Evolutionary conservation across 53 echinoderm and acorn worm species (phyloP).

Genomic region (Paracentrotus lividus): DNA sequence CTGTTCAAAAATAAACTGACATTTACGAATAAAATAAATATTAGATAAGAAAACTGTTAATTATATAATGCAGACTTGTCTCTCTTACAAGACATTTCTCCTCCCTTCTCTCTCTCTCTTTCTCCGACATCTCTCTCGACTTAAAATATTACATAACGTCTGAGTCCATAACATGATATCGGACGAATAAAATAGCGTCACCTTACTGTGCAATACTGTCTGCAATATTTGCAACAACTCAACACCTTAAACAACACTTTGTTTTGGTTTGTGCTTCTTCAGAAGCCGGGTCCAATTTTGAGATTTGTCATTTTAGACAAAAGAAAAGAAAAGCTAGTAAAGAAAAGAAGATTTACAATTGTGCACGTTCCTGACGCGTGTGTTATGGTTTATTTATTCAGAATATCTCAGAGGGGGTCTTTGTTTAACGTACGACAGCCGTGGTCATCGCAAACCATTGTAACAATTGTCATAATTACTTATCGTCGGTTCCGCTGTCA

Average conservation of each 20-base stretch:
- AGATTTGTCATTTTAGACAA: no score
- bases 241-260: not conserved
- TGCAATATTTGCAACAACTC: not conserved
- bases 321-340: no score
- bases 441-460: conserved; percentile 9
- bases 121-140: not conserved
- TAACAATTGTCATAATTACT: conserved; percentile 50
- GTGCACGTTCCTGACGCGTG: not conserved
- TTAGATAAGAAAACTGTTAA: no score
- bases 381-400: conserved; percentile 4
- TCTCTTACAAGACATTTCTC: not conserved
- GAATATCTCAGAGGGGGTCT: not conserved
- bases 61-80: not conserved
- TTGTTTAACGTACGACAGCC: conserved; percentile 4
- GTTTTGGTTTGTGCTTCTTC: not conserved
- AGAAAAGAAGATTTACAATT: not conserved
- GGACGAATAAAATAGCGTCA: not conserved
- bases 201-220: not conserved
- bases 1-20: not conserved
- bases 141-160: not conserved
- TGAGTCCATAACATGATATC: not conserved
- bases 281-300: not conserved
- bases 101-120: not conserved
- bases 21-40: no score
- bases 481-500: conserved; percentile 30